Percentiles rank a stretch among this genome's conserved stretches.
phyloP scores from a whole-genome alignment of 2,797 vertebrate genomes.

The Streptopelia turtur region DNA sequence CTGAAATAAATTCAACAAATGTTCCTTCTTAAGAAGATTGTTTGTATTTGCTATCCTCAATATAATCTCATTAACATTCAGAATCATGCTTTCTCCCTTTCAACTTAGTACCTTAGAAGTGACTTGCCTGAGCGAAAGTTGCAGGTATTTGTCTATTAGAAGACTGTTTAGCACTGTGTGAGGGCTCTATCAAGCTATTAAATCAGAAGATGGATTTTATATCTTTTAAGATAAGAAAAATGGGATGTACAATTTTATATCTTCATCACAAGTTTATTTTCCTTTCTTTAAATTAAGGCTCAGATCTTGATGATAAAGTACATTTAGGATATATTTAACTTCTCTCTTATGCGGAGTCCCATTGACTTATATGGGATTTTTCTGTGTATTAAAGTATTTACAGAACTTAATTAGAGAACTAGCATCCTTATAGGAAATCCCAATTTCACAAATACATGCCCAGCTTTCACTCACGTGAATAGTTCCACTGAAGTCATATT shows the following conservation, averaged over 20 bases:
- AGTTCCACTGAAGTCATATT: not conserved
- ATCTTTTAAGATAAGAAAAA: constrained; percentile 21
- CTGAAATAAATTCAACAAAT: constrained; percentile 41
- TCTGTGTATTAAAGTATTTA: not conserved
- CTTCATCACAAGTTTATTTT: not conserved
- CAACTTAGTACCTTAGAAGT: not conserved
- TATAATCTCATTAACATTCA: not conserved
- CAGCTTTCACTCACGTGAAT: not conserved
- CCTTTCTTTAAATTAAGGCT: not conserved
- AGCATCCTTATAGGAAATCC: not conserved
- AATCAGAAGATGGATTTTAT: constrained; percentile 16
- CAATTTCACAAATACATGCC: not conserved
- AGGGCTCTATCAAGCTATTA: not conserved
- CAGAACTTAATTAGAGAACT: not conserved
- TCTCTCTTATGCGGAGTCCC: not conserved
- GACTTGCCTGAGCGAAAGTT: not conserved
- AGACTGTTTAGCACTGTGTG: not conserved
- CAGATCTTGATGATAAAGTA: not conserved
- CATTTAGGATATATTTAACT: not conserved
- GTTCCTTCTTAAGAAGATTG: constrained; percentile 40
- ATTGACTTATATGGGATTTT: not conserved
- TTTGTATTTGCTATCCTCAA: constrained; percentile 23
- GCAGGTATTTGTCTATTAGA: not conserved
- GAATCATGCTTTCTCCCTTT: not conserved
- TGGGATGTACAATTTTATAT: not conserved